Base-by-base conservation (phyloP, 1,140 invertebrate genomes). In the Hydropsyche tenuis region DNA sequence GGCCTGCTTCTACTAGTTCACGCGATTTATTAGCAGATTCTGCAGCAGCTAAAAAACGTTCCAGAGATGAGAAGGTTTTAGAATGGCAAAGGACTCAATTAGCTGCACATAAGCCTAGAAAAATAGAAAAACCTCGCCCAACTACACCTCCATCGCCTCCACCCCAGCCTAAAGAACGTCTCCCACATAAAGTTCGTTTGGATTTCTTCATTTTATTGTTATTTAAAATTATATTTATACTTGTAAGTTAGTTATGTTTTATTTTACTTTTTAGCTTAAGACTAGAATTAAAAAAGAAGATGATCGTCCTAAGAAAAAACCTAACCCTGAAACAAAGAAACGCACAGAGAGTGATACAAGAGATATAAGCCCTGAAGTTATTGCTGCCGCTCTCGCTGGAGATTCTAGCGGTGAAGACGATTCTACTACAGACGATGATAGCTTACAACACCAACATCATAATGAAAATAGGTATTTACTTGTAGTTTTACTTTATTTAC, bases 41-140 rank as follows among this genome's bases (percentile, higher is more conserved):
- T 6, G 75, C 63, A 0, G 56, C 71, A 46, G 82, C 81, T 79
- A 78, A 74, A 56, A 85, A 85, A 75, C 51, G 83, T 0, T 81
- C 78, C 16, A 64, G 83, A 25, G 83, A 85, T 65, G 82, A 85
- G 72, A 85, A 85, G 81, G 84, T 85, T 2, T 46, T 85, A 22
- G 83, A 85, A 68, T 85, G 84, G 84, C 84, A 85, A 53, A 81
- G 83, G 14, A 81, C 82, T 0, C 84, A 85, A 76, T 72, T 85
- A 42, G 81, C 71, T 18, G 53, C 68, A 11, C 56, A 75, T 37
- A 70, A 78, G 16, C 18, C 56, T 16, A 20, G 66, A n/a, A 53
- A 69, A 14, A 53, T 56, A 12, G 70, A 73, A 3, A 73, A 69
- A 48, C 27, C 45, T n/a, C 60, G 56, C 0, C 74, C 69, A 11